Percentiles rank a stretch among this genome's conserved stretches.
Evolutionary conservation across 2,113 vertebrate species (phyloP).

Genomic region (Podarcis muralis): DNA sequence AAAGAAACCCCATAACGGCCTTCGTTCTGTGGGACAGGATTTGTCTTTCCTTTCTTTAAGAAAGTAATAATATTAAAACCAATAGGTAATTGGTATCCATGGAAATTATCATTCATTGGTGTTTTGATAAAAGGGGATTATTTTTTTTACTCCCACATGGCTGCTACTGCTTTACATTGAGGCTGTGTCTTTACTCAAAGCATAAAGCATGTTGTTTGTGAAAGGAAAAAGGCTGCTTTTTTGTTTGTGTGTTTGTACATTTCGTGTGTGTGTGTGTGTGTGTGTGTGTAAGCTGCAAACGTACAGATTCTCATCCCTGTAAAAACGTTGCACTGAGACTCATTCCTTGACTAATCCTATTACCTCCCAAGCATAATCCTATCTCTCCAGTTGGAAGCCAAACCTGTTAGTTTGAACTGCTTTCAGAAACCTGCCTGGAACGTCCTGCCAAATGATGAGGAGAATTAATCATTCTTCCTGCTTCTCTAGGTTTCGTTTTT

Average conservation of each 20-base stretch:
- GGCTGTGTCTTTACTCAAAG: neutral
- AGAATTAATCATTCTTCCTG: neutral
- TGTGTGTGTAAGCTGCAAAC: neutral
- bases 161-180: neutral
- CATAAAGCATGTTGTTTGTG: neutral
- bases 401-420: neutral
- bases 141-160: neutral
- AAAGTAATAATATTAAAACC: slow-evolving; percentile 9
- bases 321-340: neutral
- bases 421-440: neutral
- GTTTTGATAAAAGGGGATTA: slow-evolving; percentile 38
- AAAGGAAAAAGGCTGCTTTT: slow-evolving; percentile 1
- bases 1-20: slow-evolving; percentile 13
- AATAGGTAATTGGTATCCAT: slow-evolving; percentile 20
- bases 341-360: slow-evolving; percentile 14
- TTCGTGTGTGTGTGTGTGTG: no score
- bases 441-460: neutral
- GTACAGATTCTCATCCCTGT: slow-evolving; percentile 16
- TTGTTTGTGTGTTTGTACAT: neutral
- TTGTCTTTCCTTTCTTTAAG: slow-evolving; percentile 13
- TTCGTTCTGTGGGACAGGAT: neutral
- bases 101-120: slow-evolving; percentile 41
- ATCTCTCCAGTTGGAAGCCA: neutral
- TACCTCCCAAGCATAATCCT: neutral
- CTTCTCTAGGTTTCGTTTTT: neutral